Percentiles rank a stretch among this genome's conserved stretches.
Conservation (phyloP, 2,113 vertebrate genomes). For the Mormoops blainvillei region DNA sequence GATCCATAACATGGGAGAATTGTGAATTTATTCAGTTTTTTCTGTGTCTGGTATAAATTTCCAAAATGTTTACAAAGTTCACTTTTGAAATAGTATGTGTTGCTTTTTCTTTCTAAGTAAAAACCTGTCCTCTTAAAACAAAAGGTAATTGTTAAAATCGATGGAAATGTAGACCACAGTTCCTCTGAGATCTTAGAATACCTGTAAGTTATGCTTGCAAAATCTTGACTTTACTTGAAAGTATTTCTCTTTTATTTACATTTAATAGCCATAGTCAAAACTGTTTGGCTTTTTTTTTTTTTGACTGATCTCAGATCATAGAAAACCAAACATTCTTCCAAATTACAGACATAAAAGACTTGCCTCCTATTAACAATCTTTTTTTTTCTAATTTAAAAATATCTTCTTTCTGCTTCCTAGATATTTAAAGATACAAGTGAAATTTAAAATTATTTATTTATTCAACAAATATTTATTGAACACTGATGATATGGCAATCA, state of each 20-base stretch:
- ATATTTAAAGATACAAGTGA: conserved; percentile 36
- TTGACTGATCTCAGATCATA: conserved; percentile 64
- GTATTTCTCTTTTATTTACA: conserved; percentile 56
- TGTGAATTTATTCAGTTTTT: background rate
- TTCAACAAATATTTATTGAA: conserved; percentile 41
- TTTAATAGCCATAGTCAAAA: conserved; percentile 61
- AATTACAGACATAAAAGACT: conserved; percentile 48
- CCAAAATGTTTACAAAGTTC: background rate
- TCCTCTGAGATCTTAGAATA: conserved; percentile 22
- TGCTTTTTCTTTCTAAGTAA: background rate
- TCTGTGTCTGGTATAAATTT: background rate
- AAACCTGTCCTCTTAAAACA: background rate
- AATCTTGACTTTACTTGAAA: conserved; percentile 58
- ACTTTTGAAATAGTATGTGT: background rate
- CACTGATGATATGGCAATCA: background rate
- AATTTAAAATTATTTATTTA: conserved; percentile 53
- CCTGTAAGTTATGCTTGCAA: conserved; percentile 42
- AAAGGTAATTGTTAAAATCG: background rate
- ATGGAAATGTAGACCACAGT: background rate
- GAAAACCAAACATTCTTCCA: conserved; percentile 50
- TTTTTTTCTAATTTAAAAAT: conserved; percentile 27
- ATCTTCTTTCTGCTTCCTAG: conserved; percentile 39
- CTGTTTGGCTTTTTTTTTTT: conserved; percentile 52
- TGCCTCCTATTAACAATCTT: conserved; percentile 23
- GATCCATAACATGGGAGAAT: background rate